Conservation (phyloP, 2,113 vertebrate species). For the Anguilla japonica region DNA sequence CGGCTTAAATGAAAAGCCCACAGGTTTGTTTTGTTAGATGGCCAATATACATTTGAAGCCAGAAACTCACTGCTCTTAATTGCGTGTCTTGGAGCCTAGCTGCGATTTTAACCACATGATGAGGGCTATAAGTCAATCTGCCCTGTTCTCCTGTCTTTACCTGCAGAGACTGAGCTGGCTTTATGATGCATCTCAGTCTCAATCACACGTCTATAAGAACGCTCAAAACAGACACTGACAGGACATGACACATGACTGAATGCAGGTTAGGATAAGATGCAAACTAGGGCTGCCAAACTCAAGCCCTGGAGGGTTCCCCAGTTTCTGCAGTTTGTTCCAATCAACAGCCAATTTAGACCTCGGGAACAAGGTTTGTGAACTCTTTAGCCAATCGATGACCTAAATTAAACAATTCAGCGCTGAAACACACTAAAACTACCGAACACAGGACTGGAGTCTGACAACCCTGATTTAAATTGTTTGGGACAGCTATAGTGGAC, state of each 20-base stretch:
- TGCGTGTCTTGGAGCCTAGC: background rate
- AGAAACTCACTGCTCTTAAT: conserved; percentile 10
- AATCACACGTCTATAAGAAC: background rate
- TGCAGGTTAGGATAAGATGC: background rate
- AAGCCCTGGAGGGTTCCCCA: too few species aligned
- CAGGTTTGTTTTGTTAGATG: conserved; percentile 38
- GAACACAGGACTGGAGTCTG: too few species aligned
- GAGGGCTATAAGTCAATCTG: background rate
- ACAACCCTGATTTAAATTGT: background rate
- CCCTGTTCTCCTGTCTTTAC: background rate
- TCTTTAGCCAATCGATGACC: too few species aligned
- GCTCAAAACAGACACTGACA: background rate
- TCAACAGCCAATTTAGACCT: too few species aligned
- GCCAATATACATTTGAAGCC: background rate
- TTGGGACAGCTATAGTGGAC: background rate
- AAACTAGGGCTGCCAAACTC: too few species aligned
- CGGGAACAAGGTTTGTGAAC: too few species aligned
- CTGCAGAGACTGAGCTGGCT: background rate
- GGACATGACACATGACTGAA: background rate
- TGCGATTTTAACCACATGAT: background rate
- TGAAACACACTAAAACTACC: too few species aligned
- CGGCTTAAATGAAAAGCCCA: conserved; percentile 38
- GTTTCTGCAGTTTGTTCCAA: too few species aligned
- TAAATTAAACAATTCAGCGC: too few species aligned
- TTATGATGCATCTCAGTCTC: background rate